Conservation (phyloP, 2,797 vertebrate genomes). For the Spinus olivaceus region DNA sequence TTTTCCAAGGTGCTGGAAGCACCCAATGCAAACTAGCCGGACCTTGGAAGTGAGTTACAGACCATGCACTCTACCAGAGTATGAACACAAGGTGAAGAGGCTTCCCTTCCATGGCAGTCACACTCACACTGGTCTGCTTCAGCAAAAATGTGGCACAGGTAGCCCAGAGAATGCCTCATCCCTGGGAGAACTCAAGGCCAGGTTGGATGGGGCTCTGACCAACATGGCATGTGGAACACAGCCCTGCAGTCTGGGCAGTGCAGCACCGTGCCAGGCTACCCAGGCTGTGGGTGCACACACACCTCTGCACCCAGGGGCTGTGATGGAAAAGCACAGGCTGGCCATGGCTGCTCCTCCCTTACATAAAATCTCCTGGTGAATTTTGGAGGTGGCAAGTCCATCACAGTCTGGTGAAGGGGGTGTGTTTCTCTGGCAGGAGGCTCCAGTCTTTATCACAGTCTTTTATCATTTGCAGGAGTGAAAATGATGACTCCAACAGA, state of each 20-base stretch:
- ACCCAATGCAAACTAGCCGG: accelerated
- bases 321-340: neutral
- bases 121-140: neutral
- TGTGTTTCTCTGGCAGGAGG: neutral
- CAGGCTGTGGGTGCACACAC: neutral
- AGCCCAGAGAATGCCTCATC: neutral
- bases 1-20: neutral
- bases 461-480: neutral
- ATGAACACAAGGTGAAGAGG: accelerated
- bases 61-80: neutral
- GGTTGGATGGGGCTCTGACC: neutral
- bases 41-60: neutral
- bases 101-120: neutral
- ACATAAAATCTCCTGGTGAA: neutral
- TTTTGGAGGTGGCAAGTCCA: accelerated
- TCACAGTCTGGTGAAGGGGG: neutral
- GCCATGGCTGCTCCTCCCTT: neutral
- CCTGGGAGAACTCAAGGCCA: neutral
- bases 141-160: neutral
- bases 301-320: neutral
- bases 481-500: neutral
- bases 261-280: neutral
- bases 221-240: accelerated
- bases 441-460: neutral
- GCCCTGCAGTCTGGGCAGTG: neutral